Base-by-base conservation (phyloP, 2,113 vertebrate species). In the Aythya baeri region DNA sequence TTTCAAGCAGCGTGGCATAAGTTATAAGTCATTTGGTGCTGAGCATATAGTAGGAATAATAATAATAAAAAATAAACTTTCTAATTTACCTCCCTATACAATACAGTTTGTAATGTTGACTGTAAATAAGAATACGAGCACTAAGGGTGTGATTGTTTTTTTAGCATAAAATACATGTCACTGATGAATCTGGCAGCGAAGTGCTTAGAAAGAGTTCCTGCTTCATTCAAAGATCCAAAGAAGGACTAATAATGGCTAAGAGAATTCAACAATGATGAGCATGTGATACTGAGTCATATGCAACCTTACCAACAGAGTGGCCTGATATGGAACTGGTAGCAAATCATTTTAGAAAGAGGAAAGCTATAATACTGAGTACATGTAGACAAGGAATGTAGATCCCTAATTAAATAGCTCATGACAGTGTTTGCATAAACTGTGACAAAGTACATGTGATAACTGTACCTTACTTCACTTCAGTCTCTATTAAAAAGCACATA, bases 251-350 rank as follows among this genome's bases (percentile, higher is more conserved):
- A 52, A 58, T 14, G 13, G 49, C 27, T 46, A 36, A 88, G 25
- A 74, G 26, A 66, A 81, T 32, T 61, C 44, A 70, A 4, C 1
- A 58, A 10, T 1, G 2, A 61, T 22, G 5, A 25, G 4, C 5
- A 79, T 9, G 8, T 2, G 3, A 26, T 17, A 34, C 0, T 27
- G 46, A 79, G 31, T 9, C 50, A 7, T 5, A 5, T 13, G 16
- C 7, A 57, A 58, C 32, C 91, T 58, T 87, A 23, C 36, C 17
- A 67, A 50, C 0, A 8, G 17, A 32, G 23, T 4, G 9, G 9
- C 36, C 85, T 46, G 21, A 50, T 87, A n/a, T 4, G 43, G 15
- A 91, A 17, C 17, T 8, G 7, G 12, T 9, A 76, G 16, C 11
- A 93, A 82, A 72, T 36, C 21, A 41, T 59, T 76, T 52, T 65